phyloP scores from a whole-genome alignment of 2,797 vertebrate genomes.

The Sebastiscus albofasciatus region DNA sequence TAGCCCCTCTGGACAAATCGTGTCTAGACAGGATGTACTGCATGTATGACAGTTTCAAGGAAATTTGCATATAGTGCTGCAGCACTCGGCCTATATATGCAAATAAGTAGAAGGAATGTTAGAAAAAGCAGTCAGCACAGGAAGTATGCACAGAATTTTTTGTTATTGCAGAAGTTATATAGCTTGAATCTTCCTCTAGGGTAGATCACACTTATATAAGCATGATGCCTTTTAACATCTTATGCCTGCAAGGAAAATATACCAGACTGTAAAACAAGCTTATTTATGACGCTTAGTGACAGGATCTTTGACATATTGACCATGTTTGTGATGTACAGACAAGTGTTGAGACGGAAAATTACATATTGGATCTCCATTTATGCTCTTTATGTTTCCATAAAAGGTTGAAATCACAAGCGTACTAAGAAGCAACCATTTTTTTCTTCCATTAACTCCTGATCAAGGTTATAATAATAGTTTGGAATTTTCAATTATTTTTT shows the following conservation, averaged over 20 bases:
- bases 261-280: not conserved
- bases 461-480: too few species aligned
- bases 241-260: not conserved
- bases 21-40: not conserved
- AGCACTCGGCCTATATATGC: not conserved
- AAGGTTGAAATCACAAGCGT: not conserved
- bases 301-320: not conserved
- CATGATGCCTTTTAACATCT: not conserved
- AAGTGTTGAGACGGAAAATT: not conserved
- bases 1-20: not conserved
- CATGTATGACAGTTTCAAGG: not conserved
- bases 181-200: not conserved
- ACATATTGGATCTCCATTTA: not conserved
- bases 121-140: not conserved
- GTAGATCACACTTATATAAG: not conserved
- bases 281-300: not conserved
- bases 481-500: too few species aligned
- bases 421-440: not conserved
- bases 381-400: not conserved
- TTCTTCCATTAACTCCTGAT: not conserved
- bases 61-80: rapidly evolving
- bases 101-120: not conserved
- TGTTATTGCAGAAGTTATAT: not conserved
- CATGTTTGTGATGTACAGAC: not conserved
- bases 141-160: not conserved